Base-by-base conservation (phyloP, 2,888 invertebrate species). In the Tineola bisselliella region DNA sequence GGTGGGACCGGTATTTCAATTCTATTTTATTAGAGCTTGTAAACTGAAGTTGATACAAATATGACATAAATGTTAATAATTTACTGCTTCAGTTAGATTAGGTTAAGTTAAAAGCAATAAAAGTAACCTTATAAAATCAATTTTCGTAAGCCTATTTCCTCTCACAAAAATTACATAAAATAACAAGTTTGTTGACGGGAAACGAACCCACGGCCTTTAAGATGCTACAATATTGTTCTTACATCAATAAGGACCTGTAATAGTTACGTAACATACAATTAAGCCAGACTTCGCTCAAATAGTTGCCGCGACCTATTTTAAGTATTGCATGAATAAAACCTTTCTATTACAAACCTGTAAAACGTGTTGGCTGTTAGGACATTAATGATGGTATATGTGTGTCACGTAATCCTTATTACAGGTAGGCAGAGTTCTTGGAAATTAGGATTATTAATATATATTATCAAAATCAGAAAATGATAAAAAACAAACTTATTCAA, bases 61-160 rank as follows among this genome's bases (percentile, higher is more conserved):
- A n/a, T n/a, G n/a, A n/a, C n/a, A n/a, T n/a, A n/a, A n/a, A n/a
- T n/a, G n/a, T n/a, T n/a, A n/a, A n/a, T n/a, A n/a, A n/a, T n/a
- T n/a, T n/a, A n/a, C 18, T 12, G 12, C 33, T 10, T 13, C 15
- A 17, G 48, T 10, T 44, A 44, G 63, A 64, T 66, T n/a, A n/a
- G n/a, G n/a, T n/a, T n/a, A n/a, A n/a, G n/a, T n/a, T n/a, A n/a
- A n/a, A n/a, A n/a, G n/a, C n/a, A n/a, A n/a, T n/a, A n/a, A n/a
- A n/a, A n/a, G n/a, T n/a, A n/a, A 62, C 62, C 62, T 68, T 63
- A 63, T 64, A 44, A 62, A 63, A 62, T 63, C 63, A 68, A 69
- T 67, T 25, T 8, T 10, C 8, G 52, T 38, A 44, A 31, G 38
- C 30, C 15, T 15, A 59, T 60, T 33, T 43, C 43, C 13, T 18